A percentile compares a stretch with the other conserved stretches of the same genome.
phyloP scores from a whole-genome alignment of 2,888 invertebrate genomes.

The Malacosoma neustria region DNA sequence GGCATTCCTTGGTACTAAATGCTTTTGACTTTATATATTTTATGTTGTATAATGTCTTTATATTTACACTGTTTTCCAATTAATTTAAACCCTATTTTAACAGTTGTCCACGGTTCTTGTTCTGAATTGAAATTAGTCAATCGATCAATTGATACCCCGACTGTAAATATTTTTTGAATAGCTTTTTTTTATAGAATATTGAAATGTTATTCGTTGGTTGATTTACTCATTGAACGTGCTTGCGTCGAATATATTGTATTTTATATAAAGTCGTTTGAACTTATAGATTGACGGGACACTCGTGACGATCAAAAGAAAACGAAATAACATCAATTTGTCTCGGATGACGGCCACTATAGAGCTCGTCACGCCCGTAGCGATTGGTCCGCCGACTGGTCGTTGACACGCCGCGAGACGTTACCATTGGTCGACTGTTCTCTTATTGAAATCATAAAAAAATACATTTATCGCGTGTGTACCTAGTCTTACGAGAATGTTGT shows the following conservation, averaged over 20 bases:
- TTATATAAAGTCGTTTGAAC: conserved; percentile 13
- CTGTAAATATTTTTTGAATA: background rate
- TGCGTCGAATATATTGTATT: conserved; percentile 18
- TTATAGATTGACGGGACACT: conserved; percentile 26
- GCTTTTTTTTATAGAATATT: background rate
- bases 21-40: too few species aligned
- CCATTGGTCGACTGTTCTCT: conserved; percentile 16
- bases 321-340: conserved; percentile 50
- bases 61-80: background rate
- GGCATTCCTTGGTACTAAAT: too few species aligned
- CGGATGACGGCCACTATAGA: conserved; percentile 47
- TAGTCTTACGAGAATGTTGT: background rate
- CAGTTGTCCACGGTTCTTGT: background rate
- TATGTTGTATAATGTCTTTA: too few species aligned
- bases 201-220: background rate
- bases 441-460: conserved; percentile 15
- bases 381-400: conserved; percentile 45
- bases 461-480: conserved; percentile 5
- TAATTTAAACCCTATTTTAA: background rate
- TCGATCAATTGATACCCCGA: too few species aligned
- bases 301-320: conserved; percentile 40
- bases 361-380: conserved; percentile 33
- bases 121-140: background rate
- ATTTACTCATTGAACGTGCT: conserved; percentile 16
- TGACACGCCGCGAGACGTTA: conserved; percentile 38